Percentiles rank a stretch among this genome's conserved stretches.
phyloP scores from a whole-genome alignment of 1,140 invertebrate genomes.

The Ylistrum balloti region DNA sequence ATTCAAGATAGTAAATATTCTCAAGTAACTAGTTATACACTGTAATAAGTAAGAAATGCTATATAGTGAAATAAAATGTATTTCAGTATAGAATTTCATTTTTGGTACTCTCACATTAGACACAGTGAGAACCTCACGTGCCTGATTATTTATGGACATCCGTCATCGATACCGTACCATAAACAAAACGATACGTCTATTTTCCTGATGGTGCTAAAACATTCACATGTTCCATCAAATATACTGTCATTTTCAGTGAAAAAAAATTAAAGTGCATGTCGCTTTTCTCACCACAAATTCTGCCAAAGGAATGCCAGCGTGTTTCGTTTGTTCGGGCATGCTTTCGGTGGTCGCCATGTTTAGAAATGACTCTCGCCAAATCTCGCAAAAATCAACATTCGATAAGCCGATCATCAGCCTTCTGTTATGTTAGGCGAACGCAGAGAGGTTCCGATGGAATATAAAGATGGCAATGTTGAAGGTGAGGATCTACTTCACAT shows the following conservation, averaged over 20 bases:
- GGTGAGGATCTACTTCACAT: slow-evolving; percentile 59
- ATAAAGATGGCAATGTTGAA: slow-evolving; percentile 75
- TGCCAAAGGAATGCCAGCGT: slow-evolving; percentile 72
- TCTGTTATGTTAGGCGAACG: not conserved
- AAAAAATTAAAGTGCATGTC: not conserved
- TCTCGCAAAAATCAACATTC: not conserved
- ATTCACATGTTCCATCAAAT: not conserved
- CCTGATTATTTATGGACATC: slow-evolving; percentile 10
- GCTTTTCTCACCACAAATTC: slow-evolving; percentile 73
- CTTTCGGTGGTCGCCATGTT: slow-evolving; percentile 72
- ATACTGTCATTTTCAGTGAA: not conserved
- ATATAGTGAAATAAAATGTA: no score
- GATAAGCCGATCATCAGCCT: not conserved
- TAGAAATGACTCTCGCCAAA: slow-evolving; percentile 30
- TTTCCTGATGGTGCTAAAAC: not conserved
- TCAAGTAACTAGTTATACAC: no score
- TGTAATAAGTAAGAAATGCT: no score
- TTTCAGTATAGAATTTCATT: no score
- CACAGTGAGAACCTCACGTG: no score
- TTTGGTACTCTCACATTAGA: no score
- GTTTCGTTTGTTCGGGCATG: slow-evolving; percentile 58
- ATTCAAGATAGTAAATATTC: no score
- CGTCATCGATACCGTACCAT: not conserved
- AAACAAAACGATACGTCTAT: not conserved
- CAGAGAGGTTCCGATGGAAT: slow-evolving; percentile 46